Base-by-base conservation (phyloP, 2,797 vertebrate genomes). In the Cryptoprocta ferox region DNA sequence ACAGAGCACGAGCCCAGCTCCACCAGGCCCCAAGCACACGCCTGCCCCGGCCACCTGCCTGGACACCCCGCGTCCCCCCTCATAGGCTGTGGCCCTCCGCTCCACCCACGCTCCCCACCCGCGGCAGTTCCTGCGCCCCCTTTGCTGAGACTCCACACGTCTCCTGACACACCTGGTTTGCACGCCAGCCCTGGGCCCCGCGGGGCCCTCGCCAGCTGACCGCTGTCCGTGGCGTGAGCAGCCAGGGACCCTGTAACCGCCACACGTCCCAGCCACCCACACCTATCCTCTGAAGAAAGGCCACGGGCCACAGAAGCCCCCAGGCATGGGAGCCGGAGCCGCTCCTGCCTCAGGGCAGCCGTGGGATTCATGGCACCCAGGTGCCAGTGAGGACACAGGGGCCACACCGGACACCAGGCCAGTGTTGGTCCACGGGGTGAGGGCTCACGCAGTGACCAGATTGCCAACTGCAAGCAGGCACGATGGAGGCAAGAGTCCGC, bases 21-120 rank as follows among this genome's bases (percentile, higher is more conserved):
- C 2, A 1, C 10, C 7, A 4, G 15, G 66, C 0, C 28, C n/a
- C 84, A 26, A 0, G 1, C 2, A 28, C 39, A 39, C 5, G 35
- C 75, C 75, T 4, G 75, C 65, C 65, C 2, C 19, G 1, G 32
- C 50, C 63, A 28, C 39, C 21, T 0, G 28, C 91, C 71, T 3
- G 3, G 45, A 9, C 6, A 0, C 19, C 50, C 19, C 6, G 2
- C 1, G 35, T 65, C 15, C 63, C 50, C 9, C 2, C 37, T 5
- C 5, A 9, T 3, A 9, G 32, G 10, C 11, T 32, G 32, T 0
- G 5, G 11, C 83, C 61, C 21, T 13, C 2, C 4, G 39, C 39
- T 53, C 82, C 16, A 30, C 10, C 39, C 15, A 10, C 2, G 0
- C 68, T 59, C 48, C 50, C 13, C 1, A 37, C 10, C 83, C 1